Base-by-base conservation (phyloP, 2,888 invertebrate species). In the Netelia fuscicornis region DNA sequence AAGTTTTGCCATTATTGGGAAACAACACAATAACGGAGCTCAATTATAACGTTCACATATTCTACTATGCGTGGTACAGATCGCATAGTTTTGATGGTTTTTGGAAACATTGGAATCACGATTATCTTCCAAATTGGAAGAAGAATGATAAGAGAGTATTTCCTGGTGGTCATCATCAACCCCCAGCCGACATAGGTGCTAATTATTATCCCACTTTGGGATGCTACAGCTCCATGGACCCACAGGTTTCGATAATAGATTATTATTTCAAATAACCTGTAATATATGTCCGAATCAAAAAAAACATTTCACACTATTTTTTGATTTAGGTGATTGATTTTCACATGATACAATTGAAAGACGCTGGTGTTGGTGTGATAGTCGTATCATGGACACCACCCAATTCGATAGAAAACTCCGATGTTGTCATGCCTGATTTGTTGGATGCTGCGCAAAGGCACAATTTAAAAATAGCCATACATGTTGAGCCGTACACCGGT, bases 271-370 rank as follows among this genome's bases (percentile, higher is more conserved):
- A 8, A 37, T 37, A 37, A 37, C 0, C 30, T 30, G 30, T 30
- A 30, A 30, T 30, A 30, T 37, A 37, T 37, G 37, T 37, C 6
- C 37, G 37, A 37, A 37, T 37, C 3, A 93, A 94, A 83, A 92
- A 92, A 2, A 37, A 37, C 6, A 92, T 93, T 52, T 94, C 93
- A 87, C 94, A 94, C 91, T 94, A 94, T 10, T 90, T 82, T 94
- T 94, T 94, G 1, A 77, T 93, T 6, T 93, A 91, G 74, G 93
- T 95, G 52, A 93, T 96, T 52, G 93, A 94, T 30, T 92, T 94
- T 74, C 96, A 96, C 88, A 95, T 96, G 94, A 93, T 94, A 86
- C 95, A 96, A 91, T 94, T 96, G 13, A 94, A 94, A 67, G 94
- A 94, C 64, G 94, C 95, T 68, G 96, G 96, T 72, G 94, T 96